Evolutionary conservation across 2,888 invertebrate species (phyloP), one percentile per base, ranked within the genome.

Genomic region (Ischnura elegans): DNA sequence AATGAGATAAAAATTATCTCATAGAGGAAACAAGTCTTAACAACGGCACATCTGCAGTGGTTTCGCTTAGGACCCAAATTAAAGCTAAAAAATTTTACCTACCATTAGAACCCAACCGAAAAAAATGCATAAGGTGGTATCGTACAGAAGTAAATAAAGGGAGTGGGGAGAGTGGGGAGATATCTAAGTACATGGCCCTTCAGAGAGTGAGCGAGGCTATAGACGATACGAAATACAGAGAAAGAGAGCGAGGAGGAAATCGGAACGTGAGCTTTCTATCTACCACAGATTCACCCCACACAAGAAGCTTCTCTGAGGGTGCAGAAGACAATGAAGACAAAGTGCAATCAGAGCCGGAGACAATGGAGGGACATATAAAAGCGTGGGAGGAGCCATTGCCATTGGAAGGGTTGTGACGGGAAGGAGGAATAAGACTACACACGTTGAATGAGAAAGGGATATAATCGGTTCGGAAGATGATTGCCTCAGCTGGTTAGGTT

Each of bases 261-360:
- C n/a, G 42, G 25, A 90, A 61, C 43, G 4, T 21, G 87, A n/a
- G 47, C 61, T 29, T 42, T 21, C 61, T 36, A 25, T 90, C 61
- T 61, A 42, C 36, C 87, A n/a, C 87, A n/a, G 46, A 13, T 55
- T 25, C 19, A 3, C 4, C 8, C 16, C 47, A 51, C 1, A 47
- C 10, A 21, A 19, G 86, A 13, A n/a, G 45, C 36, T 43, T 42
- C 3, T 21, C 61, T 6, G 21, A 36, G 76, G 76, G 76, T 76
- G 76, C 36, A 16, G 76, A 19, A 19, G 51, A 90, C 90, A 90
- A 90, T 90, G 90, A 66, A 66, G 61, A 42, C 51, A 42, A 51
- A 55, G 87, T 87, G 87, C 90, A 90, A 90, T 90, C 90, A 90
- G 55, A 13, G 90, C 29, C 76, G 43, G 55, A 90, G 90, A 90